Percentiles rank a stretch among this genome's conserved stretches.
These are phyloP conservation scores for Eustalomyia histrio DNA, from an alignment of 2,888 invertebrate species.

Conservation along the genomic window DNA sequence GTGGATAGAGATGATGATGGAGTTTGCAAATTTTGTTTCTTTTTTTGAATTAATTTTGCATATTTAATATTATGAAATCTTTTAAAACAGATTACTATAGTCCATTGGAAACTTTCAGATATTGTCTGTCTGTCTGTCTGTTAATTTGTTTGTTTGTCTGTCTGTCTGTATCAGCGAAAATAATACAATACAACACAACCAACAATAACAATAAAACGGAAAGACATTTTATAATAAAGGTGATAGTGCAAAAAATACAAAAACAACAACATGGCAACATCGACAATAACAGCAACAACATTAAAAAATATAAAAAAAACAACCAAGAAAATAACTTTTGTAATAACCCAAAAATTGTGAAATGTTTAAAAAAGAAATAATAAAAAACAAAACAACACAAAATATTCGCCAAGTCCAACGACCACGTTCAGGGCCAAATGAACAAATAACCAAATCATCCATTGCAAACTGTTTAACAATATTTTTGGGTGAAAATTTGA, in stretches of 20 bases:
- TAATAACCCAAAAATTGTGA: conserved; percentile 68
- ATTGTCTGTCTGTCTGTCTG: not conserved
- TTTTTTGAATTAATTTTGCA: conserved; percentile 67
- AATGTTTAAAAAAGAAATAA: conserved; percentile 56
- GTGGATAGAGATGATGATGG: no score
- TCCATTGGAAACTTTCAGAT: conserved; percentile 59
- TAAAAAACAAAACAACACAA: conserved; percentile 36
- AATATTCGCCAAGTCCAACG: conserved; percentile 71
- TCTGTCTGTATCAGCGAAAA: conserved; percentile 31
- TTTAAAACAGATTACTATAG: conserved; percentile 49
- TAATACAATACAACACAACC: conserved; percentile 28
- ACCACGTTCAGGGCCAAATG: conserved; percentile 73
- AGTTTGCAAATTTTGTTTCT: conserved; percentile 38
- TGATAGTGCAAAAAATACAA: conserved; percentile 67
- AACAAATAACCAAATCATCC: conserved; percentile 57
- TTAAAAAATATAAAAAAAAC: conserved; percentile 16
- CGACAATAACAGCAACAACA: conserved; percentile 14
- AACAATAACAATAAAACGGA: conserved; percentile 34
- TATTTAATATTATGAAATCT: conserved; percentile 72
- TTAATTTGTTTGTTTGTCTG: conserved; percentile 4
- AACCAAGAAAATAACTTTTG: conserved; percentile 56
- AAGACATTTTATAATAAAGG: conserved; percentile 67
- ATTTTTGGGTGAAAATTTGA: conserved; percentile 51
- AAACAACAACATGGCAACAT: conserved; percentile 30
- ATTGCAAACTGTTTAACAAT: conserved; percentile 41